These are phyloP conservation scores for Papilio polytes DNA, from an alignment of 1,140 invertebrate genomes.

Conservation along the genomic window DNA sequence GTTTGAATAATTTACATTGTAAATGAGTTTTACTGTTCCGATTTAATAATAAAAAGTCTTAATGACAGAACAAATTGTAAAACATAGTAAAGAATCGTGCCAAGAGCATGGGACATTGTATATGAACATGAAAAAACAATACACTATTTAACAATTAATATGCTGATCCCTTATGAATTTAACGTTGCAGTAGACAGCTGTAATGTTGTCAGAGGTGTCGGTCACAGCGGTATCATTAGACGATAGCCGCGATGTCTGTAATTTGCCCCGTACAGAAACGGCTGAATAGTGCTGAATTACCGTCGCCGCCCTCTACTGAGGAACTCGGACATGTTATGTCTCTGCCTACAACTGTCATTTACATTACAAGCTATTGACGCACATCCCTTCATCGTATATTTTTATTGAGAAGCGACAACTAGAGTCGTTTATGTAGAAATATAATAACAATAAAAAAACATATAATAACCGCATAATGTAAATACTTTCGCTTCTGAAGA, in stretches of 20 bases:
- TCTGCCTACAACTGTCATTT: no score
- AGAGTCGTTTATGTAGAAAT: no score
- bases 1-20: background rate
- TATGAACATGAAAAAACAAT: no score
- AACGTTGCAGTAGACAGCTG: background rate
- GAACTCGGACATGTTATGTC: background rate
- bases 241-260: background rate
- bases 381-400: background rate
- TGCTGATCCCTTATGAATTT: no score
- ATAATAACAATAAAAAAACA: no score
- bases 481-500: no score
- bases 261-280: background rate
- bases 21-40: background rate
- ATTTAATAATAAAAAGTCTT: background rate
- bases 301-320: background rate
- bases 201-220: background rate
- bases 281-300: conserved; percentile 4
- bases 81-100: background rate
- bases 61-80: background rate
- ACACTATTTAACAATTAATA: no score
- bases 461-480: no score
- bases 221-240: background rate
- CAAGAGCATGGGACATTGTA: no score
- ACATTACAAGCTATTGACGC: background rate
- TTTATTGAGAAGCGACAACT: no score